These are phyloP conservation scores for Callyntrura sp. DNA, from an alignment of 2,888 invertebrate genomes.

Conservation along the genomic window DNA sequence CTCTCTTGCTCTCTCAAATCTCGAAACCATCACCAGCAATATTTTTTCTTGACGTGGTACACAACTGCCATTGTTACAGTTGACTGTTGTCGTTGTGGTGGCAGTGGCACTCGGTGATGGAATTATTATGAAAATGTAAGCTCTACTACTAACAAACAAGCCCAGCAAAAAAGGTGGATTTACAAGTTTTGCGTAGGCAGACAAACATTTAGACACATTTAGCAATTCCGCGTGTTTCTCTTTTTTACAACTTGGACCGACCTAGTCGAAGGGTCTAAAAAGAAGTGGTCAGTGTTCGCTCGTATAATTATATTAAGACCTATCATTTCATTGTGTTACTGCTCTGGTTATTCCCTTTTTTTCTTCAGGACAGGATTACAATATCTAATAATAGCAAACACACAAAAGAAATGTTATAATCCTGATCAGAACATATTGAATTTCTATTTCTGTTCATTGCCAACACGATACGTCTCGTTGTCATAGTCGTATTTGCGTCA, in stretches of 20 bases:
- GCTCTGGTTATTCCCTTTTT: neutral
- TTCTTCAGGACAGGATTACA: too few species aligned
- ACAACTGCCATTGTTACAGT: neutral
- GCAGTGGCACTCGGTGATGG: too few species aligned
- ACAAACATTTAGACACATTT: neutral
- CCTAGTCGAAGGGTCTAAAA: neutral
- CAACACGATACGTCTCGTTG: neutral
- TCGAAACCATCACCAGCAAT: neutral
- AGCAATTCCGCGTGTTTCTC: conserved; percentile 9
- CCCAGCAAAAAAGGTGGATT: conserved; percentile 10
- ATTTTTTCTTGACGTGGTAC: neutral
- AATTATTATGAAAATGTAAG: neutral
- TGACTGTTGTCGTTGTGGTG: conserved; percentile 22
- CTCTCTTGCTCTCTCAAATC: too few species aligned
- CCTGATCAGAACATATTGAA: neutral
- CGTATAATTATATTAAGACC: neutral
- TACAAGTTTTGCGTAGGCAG: conserved; percentile 26
- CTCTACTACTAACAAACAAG: neutral
- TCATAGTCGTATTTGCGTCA: neutral
- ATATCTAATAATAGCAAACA: too few species aligned
- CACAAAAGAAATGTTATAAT: neutral
- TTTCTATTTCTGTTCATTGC: neutral
- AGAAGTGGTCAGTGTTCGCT: neutral
- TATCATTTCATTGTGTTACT: conserved; percentile 28
- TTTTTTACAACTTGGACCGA: conserved; percentile 7